These are phyloP conservation scores for Nymphalis io DNA, from an alignment of 1,140 invertebrate genomes.

Conservation along the genomic window DNA sequence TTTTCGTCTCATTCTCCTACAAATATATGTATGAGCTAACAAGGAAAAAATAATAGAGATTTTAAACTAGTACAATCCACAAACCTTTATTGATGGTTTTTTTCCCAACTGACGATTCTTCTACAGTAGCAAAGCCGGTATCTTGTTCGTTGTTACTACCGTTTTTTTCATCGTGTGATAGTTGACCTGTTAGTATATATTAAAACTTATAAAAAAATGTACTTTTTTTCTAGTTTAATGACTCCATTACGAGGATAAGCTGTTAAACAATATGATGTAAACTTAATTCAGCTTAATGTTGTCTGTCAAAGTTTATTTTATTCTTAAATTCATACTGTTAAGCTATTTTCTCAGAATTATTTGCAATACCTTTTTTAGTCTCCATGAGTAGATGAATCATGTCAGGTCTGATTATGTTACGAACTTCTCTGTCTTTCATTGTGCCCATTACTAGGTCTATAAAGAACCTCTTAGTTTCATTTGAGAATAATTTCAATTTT, in stretches of 20 bases:
- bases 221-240: neutral
- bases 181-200: conserved; percentile 37
- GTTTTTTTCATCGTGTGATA: conserved; percentile 46
- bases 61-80: conserved; percentile 2
- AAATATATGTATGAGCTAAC: too few relatives aligned
- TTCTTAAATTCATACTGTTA: neutral
- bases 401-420: conserved; percentile 68
- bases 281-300: too few relatives aligned
- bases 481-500: conserved; percentile 64
- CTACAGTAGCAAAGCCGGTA: conserved; percentile 74
- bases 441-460: conserved; percentile 77
- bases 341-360: too few relatives aligned
- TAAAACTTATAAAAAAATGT: neutral
- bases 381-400: conserved; percentile 80
- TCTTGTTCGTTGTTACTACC: conserved; percentile 41
- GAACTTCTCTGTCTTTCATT: conserved; percentile 75
- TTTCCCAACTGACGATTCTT: conserved; percentile 67
- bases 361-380: conserved; percentile 68
- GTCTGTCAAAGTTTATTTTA: too few relatives aligned
- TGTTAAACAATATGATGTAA: neutral
- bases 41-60: too few relatives aligned
- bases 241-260: too few relatives aligned
- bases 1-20: too few relatives aligned
- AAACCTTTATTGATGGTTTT: conserved; percentile 48
- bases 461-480: conserved; percentile 76